Evolutionary conservation across 2,113 vertebrate species (phyloP), one percentile per base, ranked within the genome.

Genomic region (Murina feae): DNA sequence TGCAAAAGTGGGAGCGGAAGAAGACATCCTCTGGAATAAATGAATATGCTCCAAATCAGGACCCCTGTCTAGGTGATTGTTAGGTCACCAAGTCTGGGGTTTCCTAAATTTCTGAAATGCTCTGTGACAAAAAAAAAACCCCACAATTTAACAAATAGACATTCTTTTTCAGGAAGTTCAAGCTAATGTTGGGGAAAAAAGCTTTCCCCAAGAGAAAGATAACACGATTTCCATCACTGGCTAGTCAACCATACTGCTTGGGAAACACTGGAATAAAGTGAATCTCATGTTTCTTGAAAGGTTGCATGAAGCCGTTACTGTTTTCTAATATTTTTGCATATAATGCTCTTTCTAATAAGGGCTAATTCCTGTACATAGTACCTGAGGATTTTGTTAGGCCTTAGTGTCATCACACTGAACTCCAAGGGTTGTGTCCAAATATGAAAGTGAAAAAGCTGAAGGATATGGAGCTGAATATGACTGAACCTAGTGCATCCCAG

Each of bases 391-490:
- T 78, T 72, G 4, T 28, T 91, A 37, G 49, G 87, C 60, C 37
- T 92, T 28, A 83, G 21, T 76, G 66, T 92, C 44, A 86, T 65
- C 51, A 9, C n/a, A 69, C 63, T 91, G 60, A 96, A 86, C 42
- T 60, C 39, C 17, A 90, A 53, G 49, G 20, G 28, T 6, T 69
- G 28, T n/a, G 39, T 87, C n/a, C 72, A 94, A 76, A 90, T 87
- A 16, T 92, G 25, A 49, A 95, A 93, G 51, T 84, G 1, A 60
- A 84, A 85, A 92, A 90, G 76, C 91, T 92, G 44, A 96, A 95
- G 81, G 69, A 87, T 39, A 75, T 80, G 21, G 58, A 51, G 23
- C 44, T 81, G 32, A 81, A 90, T 83, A 14, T 94, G 75, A 92
- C 35, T 88, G 44, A 92, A 90, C 28, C 23, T 28, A 66, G 12